These are phyloP conservation scores for Cordilura impudica DNA, from an alignment of 2,888 invertebrate genomes.

Conservation along the genomic window DNA sequence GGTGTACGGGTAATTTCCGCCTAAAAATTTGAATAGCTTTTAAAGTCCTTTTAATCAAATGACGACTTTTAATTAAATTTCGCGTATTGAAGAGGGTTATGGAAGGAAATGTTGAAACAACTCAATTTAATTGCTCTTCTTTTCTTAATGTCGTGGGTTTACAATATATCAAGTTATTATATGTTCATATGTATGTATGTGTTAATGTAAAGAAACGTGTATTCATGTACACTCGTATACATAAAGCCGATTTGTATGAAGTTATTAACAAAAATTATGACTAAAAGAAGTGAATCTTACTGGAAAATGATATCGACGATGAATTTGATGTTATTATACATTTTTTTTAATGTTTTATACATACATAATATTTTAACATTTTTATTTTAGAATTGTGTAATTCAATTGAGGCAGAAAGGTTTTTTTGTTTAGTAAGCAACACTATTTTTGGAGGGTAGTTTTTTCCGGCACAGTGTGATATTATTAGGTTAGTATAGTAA, in stretches of 20 bases:
- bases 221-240: too few relatives aligned
- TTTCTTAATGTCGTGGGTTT: not conserved
- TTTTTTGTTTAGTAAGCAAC: too few relatives aligned
- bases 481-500: too few relatives aligned
- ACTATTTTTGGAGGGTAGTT: too few relatives aligned
- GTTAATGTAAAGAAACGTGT: too few relatives aligned
- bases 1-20: not conserved
- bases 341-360: too few relatives aligned
- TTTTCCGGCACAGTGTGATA: too few relatives aligned
- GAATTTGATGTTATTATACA: too few relatives aligned
- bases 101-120: not conserved
- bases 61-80: not conserved
- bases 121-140: conserved; percentile 4
- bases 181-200: not conserved
- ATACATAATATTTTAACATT: too few relatives aligned
- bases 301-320: conserved; percentile 15
- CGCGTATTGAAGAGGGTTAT: not conserved
- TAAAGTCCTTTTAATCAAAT: not conserved
- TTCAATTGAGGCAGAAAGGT: too few relatives aligned
- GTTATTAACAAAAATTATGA: not conserved
- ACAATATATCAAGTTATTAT: not conserved
- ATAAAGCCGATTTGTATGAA: not conserved
- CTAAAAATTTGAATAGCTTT: conserved; percentile 2
- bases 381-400: too few relatives aligned
- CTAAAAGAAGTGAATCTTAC: not conserved